Base-by-base conservation (phyloP, 2,113 vertebrate species). In the Alouatta palliata region DNA sequence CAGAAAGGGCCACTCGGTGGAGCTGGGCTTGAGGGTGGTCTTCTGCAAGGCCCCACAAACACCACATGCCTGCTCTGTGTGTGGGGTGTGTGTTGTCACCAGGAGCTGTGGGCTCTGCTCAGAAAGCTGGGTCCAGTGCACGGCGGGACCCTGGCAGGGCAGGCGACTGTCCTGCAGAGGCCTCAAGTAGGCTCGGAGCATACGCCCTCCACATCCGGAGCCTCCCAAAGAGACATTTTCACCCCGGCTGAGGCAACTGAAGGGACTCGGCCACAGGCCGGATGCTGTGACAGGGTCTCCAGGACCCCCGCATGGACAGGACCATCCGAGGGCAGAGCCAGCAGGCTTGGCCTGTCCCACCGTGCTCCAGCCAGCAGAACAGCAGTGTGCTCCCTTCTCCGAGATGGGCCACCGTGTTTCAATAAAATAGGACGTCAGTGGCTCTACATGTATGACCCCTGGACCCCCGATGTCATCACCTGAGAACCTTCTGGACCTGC, bases 161-260 rank as follows among this genome's bases (percentile, higher is more conserved):
- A 47, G 61, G 17, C 12, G 54, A 1, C 14, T 3, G 2, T 54
- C 8, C 4, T 6, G 32, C 16, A 20, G 11, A n/a, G 23, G 35
- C 61, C 64, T 82, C 25, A 5, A 37, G 61, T 80, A 68, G 61
- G 14, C 27, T 10, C 47, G 11, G 27, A 27, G 32, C 61, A 25
- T 47, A 56, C 0, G 2, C 0, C 0, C 25, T 2, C 14, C 20
- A 4, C 3, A 68, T 8, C 66, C 23, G 3, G 47, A 77, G 37
- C n/a, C 32, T 49, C 21, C 54, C 30, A 40, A 40, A 52, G 70
- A 73, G 66, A 71, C 12, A 0, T 12, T 19, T 66, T 52, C 61
- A 8, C 49, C 56, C 35, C 10, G 20, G 56, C 35, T 16, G 5
- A 79, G 20, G 23, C 1, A 2, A 89, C 71, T 21, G 9, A 94